Evolutionary conservation across 53 echinoderm and acorn worm species (phyloP).

Genomic region (Actinopyga echinites): DNA sequence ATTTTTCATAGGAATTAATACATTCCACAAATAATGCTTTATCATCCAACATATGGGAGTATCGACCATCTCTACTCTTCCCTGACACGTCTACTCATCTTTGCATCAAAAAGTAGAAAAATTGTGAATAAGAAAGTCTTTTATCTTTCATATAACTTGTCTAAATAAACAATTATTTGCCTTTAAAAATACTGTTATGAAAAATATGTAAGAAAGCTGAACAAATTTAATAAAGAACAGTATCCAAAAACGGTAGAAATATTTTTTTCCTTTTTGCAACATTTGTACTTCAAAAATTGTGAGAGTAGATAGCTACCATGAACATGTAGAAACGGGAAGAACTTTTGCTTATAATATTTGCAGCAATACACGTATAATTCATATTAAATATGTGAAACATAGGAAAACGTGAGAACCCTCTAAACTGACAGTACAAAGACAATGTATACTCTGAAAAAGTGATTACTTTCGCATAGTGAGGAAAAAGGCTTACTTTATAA

Average conservation of each 20-base stretch:
- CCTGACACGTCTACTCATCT: slow-evolving; percentile 31
- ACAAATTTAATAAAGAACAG: slow-evolving; percentile 54
- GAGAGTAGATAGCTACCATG: slow-evolving; percentile 54
- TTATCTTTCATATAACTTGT: slow-evolving; percentile 51
- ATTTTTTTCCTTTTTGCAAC: slow-evolving; percentile 40
- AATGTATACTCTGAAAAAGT: slow-evolving; percentile 22
- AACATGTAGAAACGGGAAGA: slow-evolving; percentile 47
- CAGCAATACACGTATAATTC: slow-evolving; percentile 55
- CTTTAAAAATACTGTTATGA: slow-evolving; percentile 57
- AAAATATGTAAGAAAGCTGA: slow-evolving; percentile 55
- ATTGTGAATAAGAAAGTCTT: slow-evolving; percentile 53
- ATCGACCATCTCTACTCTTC: slow-evolving; percentile 23
- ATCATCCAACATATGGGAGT: slow-evolving; percentile 27
- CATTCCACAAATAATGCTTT: slow-evolving; percentile 51
- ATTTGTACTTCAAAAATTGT: slow-evolving; percentile 55
- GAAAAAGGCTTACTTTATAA: slow-evolving; percentile 38
- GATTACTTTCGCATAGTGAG: slow-evolving; percentile 45
- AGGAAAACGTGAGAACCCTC: slow-evolving; percentile 44
- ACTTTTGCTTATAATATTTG: slow-evolving; percentile 37
- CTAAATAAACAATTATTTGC: slow-evolving; percentile 57
- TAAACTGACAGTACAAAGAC: slow-evolving; percentile 37
- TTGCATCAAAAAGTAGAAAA: slow-evolving; percentile 57
- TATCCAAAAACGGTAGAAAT: slow-evolving; percentile 55
- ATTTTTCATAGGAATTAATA: slow-evolving; percentile 46
- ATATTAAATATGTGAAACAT: slow-evolving; percentile 53